Evolutionary conservation across 2,888 invertebrate species (phyloP).

Genomic region (Tineola bisselliella): DNA sequence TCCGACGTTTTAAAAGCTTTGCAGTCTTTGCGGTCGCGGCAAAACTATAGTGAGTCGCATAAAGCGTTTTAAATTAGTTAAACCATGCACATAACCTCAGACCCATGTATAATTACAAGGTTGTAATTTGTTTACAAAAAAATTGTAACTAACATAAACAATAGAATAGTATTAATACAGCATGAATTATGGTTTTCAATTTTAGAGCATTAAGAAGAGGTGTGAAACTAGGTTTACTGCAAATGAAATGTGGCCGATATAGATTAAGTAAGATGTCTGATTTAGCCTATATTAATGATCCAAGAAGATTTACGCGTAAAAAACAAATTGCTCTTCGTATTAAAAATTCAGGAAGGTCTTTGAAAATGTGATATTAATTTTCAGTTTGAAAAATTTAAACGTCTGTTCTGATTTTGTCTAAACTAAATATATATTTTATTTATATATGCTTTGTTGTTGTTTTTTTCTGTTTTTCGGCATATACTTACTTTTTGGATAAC

Average conservation of each 20-base stretch:
- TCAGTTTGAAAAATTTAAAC: too few relatives aligned
- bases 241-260: conserved; percentile 33
- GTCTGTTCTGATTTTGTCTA: too few relatives aligned
- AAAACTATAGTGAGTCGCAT: too few relatives aligned
- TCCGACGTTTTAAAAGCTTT: too few relatives aligned
- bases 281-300: conserved; percentile 20
- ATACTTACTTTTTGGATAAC: too few relatives aligned
- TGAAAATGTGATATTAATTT: too few relatives aligned
- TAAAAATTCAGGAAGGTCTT: neutral
- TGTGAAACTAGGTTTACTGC: conserved; percentile 33
- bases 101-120: neutral
- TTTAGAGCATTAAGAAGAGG: conserved; percentile 39
- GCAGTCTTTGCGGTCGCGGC: too few relatives aligned
- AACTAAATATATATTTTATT: too few relatives aligned
- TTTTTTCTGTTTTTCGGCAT: too few relatives aligned
- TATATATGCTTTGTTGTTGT: too few relatives aligned
- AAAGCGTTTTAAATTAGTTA: too few relatives aligned
- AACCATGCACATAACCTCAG: neutral
- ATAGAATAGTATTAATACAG: neutral
- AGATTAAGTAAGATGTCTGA: conserved; percentile 31
- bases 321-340: neutral
- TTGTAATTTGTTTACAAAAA: neutral
- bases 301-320: neutral
- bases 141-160: too few relatives aligned
- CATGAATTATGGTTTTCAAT: neutral